Conservation (phyloP, 1,140 invertebrate genomes). For the Ostrea edulis region DNA sequence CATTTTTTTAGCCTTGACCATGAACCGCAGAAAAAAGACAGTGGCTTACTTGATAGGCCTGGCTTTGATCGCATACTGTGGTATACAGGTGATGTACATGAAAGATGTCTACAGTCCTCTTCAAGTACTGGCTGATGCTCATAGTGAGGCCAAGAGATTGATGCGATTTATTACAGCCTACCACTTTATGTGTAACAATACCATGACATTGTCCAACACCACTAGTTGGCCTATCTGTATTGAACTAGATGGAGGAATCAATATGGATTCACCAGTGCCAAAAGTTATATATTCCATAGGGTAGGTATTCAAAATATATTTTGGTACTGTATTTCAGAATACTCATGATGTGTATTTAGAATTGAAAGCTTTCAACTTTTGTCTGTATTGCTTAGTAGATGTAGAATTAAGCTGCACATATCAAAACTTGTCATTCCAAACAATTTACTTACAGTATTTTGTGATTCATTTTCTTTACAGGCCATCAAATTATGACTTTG, state of each 20-base stretch:
- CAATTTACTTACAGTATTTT: neutral
- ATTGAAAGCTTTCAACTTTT: no score
- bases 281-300: slow-evolving; percentile 74
- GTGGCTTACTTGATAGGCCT: slow-evolving; percentile 18
- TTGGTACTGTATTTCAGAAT: neutral
- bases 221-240: slow-evolving; percentile 72
- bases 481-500: slow-evolving; percentile 70
- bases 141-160: slow-evolving; percentile 73
- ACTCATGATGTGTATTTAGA: neutral
- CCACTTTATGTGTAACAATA: slow-evolving; percentile 74
- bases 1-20: neutral
- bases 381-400: no score
- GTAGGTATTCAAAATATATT: slow-evolving; percentile 56
- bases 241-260: slow-evolving; percentile 69
- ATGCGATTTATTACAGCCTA: slow-evolving; percentile 74
- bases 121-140: slow-evolving; percentile 72
- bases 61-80: slow-evolving; percentile 41
- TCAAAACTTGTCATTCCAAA: neutral
- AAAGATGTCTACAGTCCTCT: slow-evolving; percentile 73
- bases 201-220: slow-evolving; percentile 68
- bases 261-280: slow-evolving; percentile 63
- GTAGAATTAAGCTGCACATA: neutral
- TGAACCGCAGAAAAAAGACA: slow-evolving; percentile 9
- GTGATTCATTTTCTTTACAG: slow-evolving; percentile 62
- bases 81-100: slow-evolving; percentile 70